A percentile compares a stretch with the other conserved stretches of the same genome.
phyloP scores from a whole-genome alignment of 2,888 invertebrate species.

The Nomada fabriciana region DNA sequence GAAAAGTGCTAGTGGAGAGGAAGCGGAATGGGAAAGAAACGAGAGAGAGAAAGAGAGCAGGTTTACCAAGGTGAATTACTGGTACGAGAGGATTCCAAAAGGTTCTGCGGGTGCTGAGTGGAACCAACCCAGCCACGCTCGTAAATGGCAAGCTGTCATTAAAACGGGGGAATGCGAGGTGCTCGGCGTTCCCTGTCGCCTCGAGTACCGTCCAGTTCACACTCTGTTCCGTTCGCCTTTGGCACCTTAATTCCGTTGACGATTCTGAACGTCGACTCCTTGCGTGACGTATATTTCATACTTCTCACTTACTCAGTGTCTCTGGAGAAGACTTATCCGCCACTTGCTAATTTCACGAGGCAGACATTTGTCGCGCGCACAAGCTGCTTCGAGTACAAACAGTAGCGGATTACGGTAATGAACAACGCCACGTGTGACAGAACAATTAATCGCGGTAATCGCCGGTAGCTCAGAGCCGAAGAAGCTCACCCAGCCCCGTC shows the following conservation, averaged over 20 bases:
- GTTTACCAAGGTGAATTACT: slow-evolving; percentile 68
- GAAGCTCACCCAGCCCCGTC: no score
- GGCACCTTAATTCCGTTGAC: slow-evolving; percentile 48
- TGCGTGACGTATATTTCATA: slow-evolving; percentile 24
- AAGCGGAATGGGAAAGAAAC: slow-evolving; percentile 53
- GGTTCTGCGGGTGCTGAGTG: slow-evolving; percentile 34
- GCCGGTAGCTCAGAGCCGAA: background rate
- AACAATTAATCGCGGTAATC: slow-evolving; percentile 19
- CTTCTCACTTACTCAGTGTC: background rate
- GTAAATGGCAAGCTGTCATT: slow-evolving; percentile 71
- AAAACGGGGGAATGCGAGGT: slow-evolving; percentile 57
- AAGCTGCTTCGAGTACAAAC: no score
- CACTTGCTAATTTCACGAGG: background rate
- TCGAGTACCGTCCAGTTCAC: slow-evolving; percentile 57
- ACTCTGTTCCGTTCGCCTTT: slow-evolving; percentile 43
- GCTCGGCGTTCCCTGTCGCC: slow-evolving; percentile 47
- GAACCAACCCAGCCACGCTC: slow-evolving; percentile 49
- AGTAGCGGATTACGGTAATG: background rate
- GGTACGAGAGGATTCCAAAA: slow-evolving; percentile 49
- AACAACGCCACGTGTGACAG: background rate
- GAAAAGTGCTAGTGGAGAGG: slow-evolving; percentile 54
- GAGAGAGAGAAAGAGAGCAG: slow-evolving; percentile 28
- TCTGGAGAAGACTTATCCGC: background rate
- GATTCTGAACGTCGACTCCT: slow-evolving; percentile 41
- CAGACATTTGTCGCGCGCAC: background rate